Evolutionary conservation across 2,888 invertebrate genomes (phyloP).

Genomic region (Drosophila lutescens): DNA sequence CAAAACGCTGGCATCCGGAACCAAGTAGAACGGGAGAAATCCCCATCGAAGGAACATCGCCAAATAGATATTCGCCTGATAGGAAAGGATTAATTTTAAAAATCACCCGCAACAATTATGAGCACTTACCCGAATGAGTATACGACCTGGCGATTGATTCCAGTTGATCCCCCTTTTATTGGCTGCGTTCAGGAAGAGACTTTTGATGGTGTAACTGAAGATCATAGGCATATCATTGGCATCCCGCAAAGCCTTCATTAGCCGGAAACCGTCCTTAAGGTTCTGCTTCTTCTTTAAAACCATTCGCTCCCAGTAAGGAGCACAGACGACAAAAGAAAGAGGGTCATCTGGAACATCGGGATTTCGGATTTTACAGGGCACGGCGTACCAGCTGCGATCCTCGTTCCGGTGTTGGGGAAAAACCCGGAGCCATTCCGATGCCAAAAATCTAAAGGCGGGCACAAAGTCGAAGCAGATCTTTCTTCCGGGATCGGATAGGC

Average conservation of each 20-base stretch:
- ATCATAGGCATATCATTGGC: constrained; percentile 49
- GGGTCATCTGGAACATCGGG: constrained; percentile 24
- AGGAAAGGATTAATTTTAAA: too few species aligned
- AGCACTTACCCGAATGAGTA: constrained; percentile 51
- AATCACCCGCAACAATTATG: neutral
- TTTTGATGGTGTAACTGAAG: constrained; percentile 71
- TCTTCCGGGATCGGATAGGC: constrained; percentile 13
- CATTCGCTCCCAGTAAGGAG: constrained; percentile 60
- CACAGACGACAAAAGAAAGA: constrained; percentile 61
- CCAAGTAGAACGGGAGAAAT: constrained; percentile 24
- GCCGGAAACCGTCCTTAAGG: constrained; percentile 66
- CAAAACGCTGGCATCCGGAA: constrained; percentile 13
- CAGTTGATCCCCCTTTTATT: constrained; percentile 2
- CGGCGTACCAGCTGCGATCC: constrained; percentile 62
- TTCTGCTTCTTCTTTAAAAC: constrained; percentile 53
- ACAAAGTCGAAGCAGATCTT: constrained; percentile 73
- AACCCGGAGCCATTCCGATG: constrained; percentile 38
- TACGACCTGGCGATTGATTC: constrained; percentile 47
- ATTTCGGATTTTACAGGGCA: constrained; percentile 52
- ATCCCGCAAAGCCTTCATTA: constrained; percentile 69
- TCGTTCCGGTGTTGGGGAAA: neutral
- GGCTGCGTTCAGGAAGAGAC: constrained; percentile 51
- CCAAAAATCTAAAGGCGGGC: constrained; percentile 63
- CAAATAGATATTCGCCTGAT: constrained; percentile 2
- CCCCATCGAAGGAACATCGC: neutral